Conservation (phyloP, 2,113 vertebrate genomes). For the Sitta europaea region DNA sequence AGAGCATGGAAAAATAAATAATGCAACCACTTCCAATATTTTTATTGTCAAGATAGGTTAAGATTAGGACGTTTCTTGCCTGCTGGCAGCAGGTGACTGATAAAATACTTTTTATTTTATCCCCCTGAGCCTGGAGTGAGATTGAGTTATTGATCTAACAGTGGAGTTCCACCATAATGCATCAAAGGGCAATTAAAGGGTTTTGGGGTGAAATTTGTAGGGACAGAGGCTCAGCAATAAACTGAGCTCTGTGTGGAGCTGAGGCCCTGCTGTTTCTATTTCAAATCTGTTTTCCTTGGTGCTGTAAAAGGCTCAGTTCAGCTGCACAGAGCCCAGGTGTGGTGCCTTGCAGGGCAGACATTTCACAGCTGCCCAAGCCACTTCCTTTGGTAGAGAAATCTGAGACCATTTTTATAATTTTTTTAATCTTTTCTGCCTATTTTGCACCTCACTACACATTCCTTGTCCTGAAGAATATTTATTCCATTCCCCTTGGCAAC, state of each 20-base stretch:
- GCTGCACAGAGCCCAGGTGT: not conserved
- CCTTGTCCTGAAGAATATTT: not conserved
- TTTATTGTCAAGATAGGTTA: not conserved
- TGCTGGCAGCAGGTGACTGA: not conserved
- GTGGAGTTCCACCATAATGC: not conserved
- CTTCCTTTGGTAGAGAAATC: not conserved
- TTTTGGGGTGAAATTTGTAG: not conserved
- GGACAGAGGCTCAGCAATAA: not conserved
- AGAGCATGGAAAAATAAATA: not conserved
- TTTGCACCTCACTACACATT: not conserved
- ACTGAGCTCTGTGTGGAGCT: not conserved
- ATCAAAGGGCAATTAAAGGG: not conserved
- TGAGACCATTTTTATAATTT: not conserved
- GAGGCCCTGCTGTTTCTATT: not conserved
- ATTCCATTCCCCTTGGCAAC: not conserved
- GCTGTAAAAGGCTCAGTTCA: not conserved
- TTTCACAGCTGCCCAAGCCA: not conserved
- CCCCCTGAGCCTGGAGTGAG: not conserved
- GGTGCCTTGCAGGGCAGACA: not conserved
- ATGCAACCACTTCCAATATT: not conserved
- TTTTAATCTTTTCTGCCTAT: not conserved
- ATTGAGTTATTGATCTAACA: not conserved
- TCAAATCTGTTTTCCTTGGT: fast-evolving
- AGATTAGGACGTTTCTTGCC: not conserved
- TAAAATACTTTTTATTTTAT: not conserved